These are phyloP conservation scores for Toxonevra muliebris DNA, from an alignment of 2,888 invertebrate genomes.

Conservation along the genomic window DNA sequence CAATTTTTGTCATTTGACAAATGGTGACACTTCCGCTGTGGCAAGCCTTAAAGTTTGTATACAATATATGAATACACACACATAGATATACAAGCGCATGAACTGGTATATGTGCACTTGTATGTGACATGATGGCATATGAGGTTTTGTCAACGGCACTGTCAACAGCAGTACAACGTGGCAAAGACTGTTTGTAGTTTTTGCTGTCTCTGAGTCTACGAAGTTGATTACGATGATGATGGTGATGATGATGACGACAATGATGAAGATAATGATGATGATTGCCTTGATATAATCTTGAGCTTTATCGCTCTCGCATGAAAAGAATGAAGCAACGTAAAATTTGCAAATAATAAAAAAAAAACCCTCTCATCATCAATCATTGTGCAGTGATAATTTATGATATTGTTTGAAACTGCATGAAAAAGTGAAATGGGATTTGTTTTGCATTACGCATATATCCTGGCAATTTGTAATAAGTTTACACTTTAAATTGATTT, in stretches of 20 bases:
- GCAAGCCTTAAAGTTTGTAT: constrained; percentile 31
- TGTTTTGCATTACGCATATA: constrained; percentile 1
- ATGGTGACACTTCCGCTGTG: constrained; percentile 60
- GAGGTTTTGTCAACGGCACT: constrained; percentile 31
- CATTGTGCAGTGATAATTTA: constrained; percentile 18
- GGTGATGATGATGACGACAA: constrained; percentile 16
- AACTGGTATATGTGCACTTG: not conserved
- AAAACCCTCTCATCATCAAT: constrained; percentile 30
- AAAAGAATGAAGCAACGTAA: not conserved
- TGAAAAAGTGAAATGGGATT: constrained; percentile 3
- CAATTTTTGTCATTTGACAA: constrained; percentile 62
- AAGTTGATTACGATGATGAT: constrained; percentile 27
- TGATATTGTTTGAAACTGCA: not conserved
- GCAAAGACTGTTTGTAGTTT: not conserved
- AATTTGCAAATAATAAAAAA: not conserved
- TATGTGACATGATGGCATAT: not conserved
- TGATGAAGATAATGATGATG: not conserved
- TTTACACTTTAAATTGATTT: not conserved
- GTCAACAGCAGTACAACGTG: constrained; percentile 21
- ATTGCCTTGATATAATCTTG: constrained; percentile 22
- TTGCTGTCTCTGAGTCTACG: constrained; percentile 5
- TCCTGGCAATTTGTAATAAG: constrained; percentile 5
- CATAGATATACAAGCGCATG: constrained; percentile 18
- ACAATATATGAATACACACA: not conserved
- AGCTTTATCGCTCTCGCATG: constrained; percentile 16